These are phyloP conservation scores for Altica lythri DNA, from an alignment of 2,888 invertebrate species.

Conservation along the genomic window DNA sequence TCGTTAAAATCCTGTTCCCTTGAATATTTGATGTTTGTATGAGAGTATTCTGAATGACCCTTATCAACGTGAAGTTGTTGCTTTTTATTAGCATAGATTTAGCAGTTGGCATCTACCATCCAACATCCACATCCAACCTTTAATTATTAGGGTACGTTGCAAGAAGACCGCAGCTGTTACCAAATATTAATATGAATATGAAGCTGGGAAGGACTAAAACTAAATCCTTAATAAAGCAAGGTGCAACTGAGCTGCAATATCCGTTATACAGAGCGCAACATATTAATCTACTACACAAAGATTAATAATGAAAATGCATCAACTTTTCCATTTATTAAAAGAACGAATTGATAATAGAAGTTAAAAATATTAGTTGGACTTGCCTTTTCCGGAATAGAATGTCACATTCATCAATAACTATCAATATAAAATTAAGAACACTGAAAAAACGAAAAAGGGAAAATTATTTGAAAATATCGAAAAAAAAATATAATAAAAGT, in stretches of 20 bases:
- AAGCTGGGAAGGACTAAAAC: constrained; percentile 30
- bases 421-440: too few species aligned
- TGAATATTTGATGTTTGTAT: constrained; percentile 28
- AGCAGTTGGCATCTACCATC: constrained; percentile 21
- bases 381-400: too few species aligned
- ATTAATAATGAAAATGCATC: too few species aligned
- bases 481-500: too few species aligned
- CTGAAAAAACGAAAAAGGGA: too few species aligned
- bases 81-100: constrained; percentile 39
- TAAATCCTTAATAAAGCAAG: constrained; percentile 33
- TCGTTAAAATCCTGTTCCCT: too few species aligned
- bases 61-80: constrained; percentile 37
- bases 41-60: constrained; percentile 37
- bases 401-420: too few species aligned
- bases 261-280: constrained; percentile 3
- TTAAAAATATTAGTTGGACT: too few species aligned
- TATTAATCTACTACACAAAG: too few species aligned
- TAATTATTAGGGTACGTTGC: constrained; percentile 39
- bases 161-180: constrained; percentile 40
- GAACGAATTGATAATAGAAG: too few species aligned
- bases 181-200: constrained; percentile 41
- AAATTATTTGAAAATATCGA: too few species aligned
- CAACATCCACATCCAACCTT: constrained; percentile 30
- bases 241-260: constrained; percentile 32
- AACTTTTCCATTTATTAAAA: too few species aligned